A percentile compares a stretch with the other conserved stretches of the same genome.
phyloP scores from a whole-genome alignment of 2,797 vertebrate genomes.

The Sphenopsis melanotis region DNA sequence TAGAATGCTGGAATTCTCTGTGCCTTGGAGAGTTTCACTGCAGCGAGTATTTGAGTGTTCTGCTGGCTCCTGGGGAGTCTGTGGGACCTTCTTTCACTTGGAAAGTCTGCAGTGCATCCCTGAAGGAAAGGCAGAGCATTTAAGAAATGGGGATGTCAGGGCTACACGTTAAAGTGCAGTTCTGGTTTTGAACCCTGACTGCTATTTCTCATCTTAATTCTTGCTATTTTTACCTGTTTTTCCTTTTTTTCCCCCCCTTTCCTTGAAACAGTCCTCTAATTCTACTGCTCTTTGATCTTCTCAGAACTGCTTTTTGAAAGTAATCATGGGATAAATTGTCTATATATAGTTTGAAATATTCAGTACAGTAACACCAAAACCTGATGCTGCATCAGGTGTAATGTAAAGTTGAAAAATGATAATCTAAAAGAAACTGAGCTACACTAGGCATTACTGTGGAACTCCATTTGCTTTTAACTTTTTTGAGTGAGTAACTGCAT shows the following conservation, averaged over 20 bases:
- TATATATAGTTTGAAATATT: not conserved
- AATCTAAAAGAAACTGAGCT: not conserved
- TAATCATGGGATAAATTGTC: not conserved
- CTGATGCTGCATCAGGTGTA: not conserved
- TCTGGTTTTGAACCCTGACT: not conserved
- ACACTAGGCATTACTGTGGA: not conserved
- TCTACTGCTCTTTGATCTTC: not conserved
- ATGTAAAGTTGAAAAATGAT: not conserved
- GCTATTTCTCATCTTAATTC: not conserved
- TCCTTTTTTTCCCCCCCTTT: fast-evolving
- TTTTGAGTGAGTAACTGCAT: not conserved
- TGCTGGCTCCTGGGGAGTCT: not conserved
- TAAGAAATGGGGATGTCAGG: not conserved
- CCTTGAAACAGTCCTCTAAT: not conserved
- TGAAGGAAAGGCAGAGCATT: not conserved
- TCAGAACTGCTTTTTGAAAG: not conserved
- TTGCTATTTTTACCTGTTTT: not conserved
- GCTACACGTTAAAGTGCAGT: not conserved
- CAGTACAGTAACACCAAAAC: not conserved
- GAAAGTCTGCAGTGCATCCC: not conserved
- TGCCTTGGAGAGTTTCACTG: not conserved
- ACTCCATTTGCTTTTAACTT: not conserved
- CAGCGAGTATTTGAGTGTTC: not conserved
- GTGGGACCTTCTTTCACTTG: not conserved
- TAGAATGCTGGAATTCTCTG: not conserved